Percentiles rank a stretch among this genome's conserved stretches.
Evolutionary conservation across 2,113 vertebrate genomes (phyloP).

Genomic region (Oenanthe melanoleuca): DNA sequence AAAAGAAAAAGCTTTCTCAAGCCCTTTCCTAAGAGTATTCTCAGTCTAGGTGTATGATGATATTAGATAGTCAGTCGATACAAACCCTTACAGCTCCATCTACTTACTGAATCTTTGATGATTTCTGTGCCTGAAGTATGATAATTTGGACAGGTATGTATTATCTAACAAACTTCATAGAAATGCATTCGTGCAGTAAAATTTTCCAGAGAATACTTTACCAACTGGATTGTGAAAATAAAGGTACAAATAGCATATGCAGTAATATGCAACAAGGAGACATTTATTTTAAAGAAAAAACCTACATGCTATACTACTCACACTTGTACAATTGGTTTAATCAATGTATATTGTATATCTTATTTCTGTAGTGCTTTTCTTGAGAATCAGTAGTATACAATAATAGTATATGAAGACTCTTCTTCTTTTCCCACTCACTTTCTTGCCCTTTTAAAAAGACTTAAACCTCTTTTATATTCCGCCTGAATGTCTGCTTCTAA

Average conservation of each 20-base stretch:
- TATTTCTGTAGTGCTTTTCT: not conserved
- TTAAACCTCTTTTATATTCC: slow-evolving; percentile 37
- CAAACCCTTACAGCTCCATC: not conserved
- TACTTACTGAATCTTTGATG: not conserved
- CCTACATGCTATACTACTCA: not conserved
- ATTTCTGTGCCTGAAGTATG: not conserved
- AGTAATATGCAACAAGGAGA: not conserved
- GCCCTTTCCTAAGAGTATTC: not conserved
- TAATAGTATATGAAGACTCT: not conserved
- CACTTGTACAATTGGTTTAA: not conserved
- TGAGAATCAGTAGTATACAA: not conserved
- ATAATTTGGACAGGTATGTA: not conserved
- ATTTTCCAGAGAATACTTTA: not conserved
- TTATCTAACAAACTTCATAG: not conserved
- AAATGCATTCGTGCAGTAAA: not conserved
- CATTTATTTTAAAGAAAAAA: not conserved
- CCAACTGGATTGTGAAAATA: not conserved
- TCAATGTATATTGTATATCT: not conserved
- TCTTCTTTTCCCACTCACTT: not conserved
- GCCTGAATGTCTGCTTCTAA: slow-evolving; percentile 16
- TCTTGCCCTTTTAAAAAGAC: not conserved
- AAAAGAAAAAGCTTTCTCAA: not conserved
- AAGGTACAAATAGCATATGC: not conserved
- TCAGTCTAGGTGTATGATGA: not conserved
- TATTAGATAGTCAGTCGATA: not conserved